A percentile compares a stretch with the other conserved stretches of the same genome.
phyloP scores from a whole-genome alignment of 2,113 vertebrate genomes.

The Amazona guildingii region DNA sequence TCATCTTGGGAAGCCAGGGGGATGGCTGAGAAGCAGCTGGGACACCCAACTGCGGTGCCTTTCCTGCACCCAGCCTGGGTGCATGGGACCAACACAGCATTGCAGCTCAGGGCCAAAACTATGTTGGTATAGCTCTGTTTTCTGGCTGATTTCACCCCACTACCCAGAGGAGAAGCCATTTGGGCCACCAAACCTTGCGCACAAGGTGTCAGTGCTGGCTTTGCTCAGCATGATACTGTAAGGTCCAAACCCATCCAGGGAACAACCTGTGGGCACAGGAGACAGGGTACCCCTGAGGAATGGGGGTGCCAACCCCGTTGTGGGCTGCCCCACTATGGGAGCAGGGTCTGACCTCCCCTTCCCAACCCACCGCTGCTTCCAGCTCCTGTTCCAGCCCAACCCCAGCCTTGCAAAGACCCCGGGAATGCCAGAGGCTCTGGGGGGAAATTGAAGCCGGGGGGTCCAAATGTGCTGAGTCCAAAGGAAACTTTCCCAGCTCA shows the following conservation, averaged over 20 bases:
- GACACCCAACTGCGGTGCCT: fast-evolving
- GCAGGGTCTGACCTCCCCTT: not conserved
- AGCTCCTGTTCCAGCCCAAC: not conserved
- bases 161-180: not conserved
- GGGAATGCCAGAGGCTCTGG: not conserved
- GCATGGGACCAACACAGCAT: fast-evolving
- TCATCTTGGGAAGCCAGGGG: not conserved
- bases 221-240: fast-evolving
- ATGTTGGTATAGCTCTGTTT: fast-evolving
- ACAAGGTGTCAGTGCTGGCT: not conserved
- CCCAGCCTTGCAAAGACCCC: not conserved
- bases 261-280: fast-evolving
- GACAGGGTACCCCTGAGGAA: not conserved
- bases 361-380: fast-evolving
- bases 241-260: not conserved
- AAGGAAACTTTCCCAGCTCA: conserved; percentile 50
- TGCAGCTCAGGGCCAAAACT: not conserved
- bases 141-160: not conserved
- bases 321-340: not conserved
- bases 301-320: not conserved
- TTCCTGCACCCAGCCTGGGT: not conserved
- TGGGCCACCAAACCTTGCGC: not conserved
- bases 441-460: not conserved
- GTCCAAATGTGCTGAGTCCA: conserved; percentile 48
- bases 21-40: not conserved